Conservation (phyloP, 2,797 vertebrate genomes). For the Tachyglossus aculeatus region DNA sequence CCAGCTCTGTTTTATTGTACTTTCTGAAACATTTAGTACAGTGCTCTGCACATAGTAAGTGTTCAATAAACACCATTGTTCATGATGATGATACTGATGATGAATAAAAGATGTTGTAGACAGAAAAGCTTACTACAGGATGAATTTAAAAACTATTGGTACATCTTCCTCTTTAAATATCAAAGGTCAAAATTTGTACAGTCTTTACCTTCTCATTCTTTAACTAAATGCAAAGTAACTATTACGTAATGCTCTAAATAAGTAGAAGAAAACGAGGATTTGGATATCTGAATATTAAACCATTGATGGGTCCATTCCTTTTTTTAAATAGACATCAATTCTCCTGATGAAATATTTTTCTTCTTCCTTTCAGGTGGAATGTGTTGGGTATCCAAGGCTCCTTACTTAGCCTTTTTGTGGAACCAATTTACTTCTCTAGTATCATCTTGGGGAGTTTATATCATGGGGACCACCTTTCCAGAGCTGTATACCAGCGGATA, state of each 20-base stretch:
- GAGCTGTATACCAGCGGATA: slow-evolving; percentile 96
- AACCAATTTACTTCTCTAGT: slow-evolving; percentile 96
- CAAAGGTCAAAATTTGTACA: too few relatives aligned
- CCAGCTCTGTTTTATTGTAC: too few relatives aligned
- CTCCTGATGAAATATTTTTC: slow-evolving; percentile 42
- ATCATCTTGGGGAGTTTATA: slow-evolving; percentile 97
- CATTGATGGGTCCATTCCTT: slow-evolving; percentile 54
- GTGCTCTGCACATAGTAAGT: too few relatives aligned
- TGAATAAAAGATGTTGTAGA: too few relatives aligned
- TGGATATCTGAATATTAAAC: neutral
- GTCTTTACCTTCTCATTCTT: neutral
- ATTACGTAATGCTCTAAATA: neutral
- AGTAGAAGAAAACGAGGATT: neutral
- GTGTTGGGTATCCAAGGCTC: slow-evolving; percentile 95
- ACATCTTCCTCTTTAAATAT: too few relatives aligned
- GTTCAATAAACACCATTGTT: too few relatives aligned
- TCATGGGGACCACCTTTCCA: slow-evolving; percentile 94
- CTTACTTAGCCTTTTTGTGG: slow-evolving; percentile 92
- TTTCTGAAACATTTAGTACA: too few relatives aligned
- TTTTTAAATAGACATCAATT: slow-evolving; percentile 65
- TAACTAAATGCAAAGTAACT: too few relatives aligned
- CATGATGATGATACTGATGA: too few relatives aligned
- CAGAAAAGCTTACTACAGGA: too few relatives aligned
- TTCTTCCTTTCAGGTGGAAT: slow-evolving; percentile 86
- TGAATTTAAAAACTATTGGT: too few relatives aligned